Evolutionary conservation across 2,797 vertebrate species (phyloP), one percentile per base, ranked within the genome.

Genomic region (Aplochiton taeniatus): DNA sequence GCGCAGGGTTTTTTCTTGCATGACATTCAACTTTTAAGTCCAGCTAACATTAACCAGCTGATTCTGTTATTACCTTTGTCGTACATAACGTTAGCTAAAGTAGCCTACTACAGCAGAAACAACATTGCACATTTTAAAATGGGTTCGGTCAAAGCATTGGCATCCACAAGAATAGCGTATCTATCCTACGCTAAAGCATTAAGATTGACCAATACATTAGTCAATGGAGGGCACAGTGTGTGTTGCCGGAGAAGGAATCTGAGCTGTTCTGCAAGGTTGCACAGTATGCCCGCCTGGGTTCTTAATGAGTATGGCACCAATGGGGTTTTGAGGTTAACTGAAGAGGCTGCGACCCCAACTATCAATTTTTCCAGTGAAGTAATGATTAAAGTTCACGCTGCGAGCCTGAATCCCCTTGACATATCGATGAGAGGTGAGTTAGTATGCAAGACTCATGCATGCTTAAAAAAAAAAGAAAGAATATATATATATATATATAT

Each of bases 351-450:
- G 45, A 58, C 91, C 20, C 95, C 96, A 20, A 42, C 79, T 55
- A 86, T 97, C 71, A 73, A 74, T 41, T 92, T 88, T 53, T 88
- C 93, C 20, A 93, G 90, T 82, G 95, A 98, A 74, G 92, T 98
- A 63, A 86, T 95, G 88, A 85, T 98, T 73, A 89, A 92, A 84
- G 94, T 98, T 58, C 91, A 93, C 1, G 95, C 96, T 11, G 90
- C 92, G 0, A 94, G 96, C 83, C 84, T 97, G 66, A 97, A 98
- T 83, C 96, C 96, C 53, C 92, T 98, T 71, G 96, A 97, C 79
- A 77, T 96, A 54, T 90, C 93, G 62, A 97, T 98, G 95, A 90
- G 94, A 91, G 94, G 96, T 97, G 91, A 94, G 94, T 94, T 71
- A 4, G 55, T 41, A 31, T 31, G 31, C 31, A 31, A 31, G 42